Percentiles rank a stretch among this genome's conserved stretches.
Conservation (phyloP, 1,140 invertebrate species). For the Microplitis demolitor region DNA sequence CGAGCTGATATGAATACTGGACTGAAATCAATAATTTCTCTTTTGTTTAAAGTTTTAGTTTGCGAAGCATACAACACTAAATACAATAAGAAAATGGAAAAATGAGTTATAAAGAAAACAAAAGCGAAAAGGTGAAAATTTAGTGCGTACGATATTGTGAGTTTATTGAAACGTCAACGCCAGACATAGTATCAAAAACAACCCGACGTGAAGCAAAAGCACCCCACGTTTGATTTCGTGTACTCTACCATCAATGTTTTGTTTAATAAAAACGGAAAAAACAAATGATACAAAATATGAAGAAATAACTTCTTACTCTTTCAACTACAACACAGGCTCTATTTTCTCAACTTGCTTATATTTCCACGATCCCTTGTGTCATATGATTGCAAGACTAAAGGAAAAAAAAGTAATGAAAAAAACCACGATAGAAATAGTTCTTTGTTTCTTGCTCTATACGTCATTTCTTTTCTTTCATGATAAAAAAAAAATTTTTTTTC, state of each 20-base stretch:
- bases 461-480: neutral
- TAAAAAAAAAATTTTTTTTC: neutral
- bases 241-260: neutral
- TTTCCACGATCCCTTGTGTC: neutral
- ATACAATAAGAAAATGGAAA: neutral
- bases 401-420: conserved; percentile 9
- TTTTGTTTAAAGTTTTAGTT: too few species aligned
- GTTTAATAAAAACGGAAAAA: neutral
- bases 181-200: conserved; percentile 47
- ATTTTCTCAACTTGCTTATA: neutral
- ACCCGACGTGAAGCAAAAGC: conserved; percentile 23
- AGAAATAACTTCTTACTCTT: neutral
- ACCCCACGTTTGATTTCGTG: conserved; percentile 27
- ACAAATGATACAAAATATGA: neutral
- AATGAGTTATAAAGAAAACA: neutral
- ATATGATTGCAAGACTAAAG: neutral
- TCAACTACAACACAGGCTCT: neutral
- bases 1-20: too few species aligned
- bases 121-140: neutral
- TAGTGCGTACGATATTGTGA: conserved; percentile 8
- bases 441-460: neutral
- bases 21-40: too few species aligned
- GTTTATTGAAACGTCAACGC: conserved; percentile 44
- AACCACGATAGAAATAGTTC: neutral
- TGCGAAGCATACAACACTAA: neutral